phyloP scores from a whole-genome alignment of 2,888 invertebrate genomes.

The Aleiodes alternator region DNA sequence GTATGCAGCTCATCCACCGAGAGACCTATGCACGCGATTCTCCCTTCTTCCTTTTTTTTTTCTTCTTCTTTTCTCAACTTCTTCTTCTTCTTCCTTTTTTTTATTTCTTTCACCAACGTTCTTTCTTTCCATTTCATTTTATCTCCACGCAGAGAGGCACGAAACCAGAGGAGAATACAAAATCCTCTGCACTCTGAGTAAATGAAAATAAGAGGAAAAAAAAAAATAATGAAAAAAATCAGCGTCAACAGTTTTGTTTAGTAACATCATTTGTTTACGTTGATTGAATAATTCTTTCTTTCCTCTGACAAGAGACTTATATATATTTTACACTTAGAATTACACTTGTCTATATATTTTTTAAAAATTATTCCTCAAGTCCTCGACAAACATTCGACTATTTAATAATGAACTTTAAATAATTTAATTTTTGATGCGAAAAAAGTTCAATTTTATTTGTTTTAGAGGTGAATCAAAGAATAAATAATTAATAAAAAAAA shows the following conservation, averaged over 20 bases:
- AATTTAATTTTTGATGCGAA: no score
- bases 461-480: no score
- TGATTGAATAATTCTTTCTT: conserved; percentile 22
- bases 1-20: conserved; percentile 41
- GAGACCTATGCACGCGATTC: conserved; percentile 43
- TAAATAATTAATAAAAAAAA: no score
- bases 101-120: background rate
- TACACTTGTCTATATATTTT: background rate
- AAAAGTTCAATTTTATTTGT: no score
- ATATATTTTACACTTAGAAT: background rate
- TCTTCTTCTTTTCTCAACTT: conserved; percentile 23
- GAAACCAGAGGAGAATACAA: conserved; percentile 3
- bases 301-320: background rate
- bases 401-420: no score
- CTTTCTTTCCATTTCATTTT: conserved; percentile 16
- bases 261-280: conserved; percentile 13
- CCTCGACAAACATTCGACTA: no score
- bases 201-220: conserved; percentile 24
- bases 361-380: no score
- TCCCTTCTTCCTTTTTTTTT: conserved; percentile 13
- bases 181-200: background rate
- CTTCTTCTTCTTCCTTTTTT: conserved; percentile 17
- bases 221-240: background rate
- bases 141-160: conserved; percentile 5
- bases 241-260: conserved; percentile 1